phyloP scores from a whole-genome alignment of 2,113 vertebrate genomes.

The Indicator maculatus region DNA sequence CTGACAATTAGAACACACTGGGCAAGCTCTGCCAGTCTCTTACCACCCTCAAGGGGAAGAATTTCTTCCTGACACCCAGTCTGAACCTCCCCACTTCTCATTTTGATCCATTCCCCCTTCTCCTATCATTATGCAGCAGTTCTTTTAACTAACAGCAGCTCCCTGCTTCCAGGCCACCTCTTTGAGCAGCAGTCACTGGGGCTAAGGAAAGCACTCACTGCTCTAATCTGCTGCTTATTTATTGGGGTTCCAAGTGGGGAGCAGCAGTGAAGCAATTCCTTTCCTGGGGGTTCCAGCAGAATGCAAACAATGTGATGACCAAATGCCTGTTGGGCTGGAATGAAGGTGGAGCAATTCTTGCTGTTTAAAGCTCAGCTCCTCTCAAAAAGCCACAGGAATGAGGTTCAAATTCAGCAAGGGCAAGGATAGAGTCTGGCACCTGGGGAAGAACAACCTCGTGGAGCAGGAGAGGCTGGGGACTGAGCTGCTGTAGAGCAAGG shows the following conservation, averaged over 20 bases:
- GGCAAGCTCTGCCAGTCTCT: too few relatives aligned
- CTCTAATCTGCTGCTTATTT: not conserved
- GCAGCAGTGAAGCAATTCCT: not conserved
- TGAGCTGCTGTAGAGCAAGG: too few relatives aligned
- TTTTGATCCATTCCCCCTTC: not conserved
- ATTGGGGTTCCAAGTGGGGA: not conserved
- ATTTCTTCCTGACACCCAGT: too few relatives aligned
- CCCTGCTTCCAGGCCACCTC: not conserved
- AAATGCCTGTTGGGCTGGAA: not conserved
- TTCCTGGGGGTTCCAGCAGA: slow-evolving; percentile 1
- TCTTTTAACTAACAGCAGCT: not conserved
- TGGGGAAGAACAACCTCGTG: too few relatives aligned
- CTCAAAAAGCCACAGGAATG: not conserved
- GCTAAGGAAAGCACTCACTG: not conserved
- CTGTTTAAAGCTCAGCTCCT: not conserved
- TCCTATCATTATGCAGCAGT: not conserved
- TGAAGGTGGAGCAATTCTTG: not conserved
- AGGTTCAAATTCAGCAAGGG: too few relatives aligned
- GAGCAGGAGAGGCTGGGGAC: too few relatives aligned
- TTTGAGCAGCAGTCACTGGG: slow-evolving; percentile 19
- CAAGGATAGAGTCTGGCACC: too few relatives aligned
- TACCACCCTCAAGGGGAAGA: too few relatives aligned
- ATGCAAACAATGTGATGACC: not conserved
- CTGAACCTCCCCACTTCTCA: too few relatives aligned
- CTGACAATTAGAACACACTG: not conserved